phyloP scores from a whole-genome alignment of 2,888 invertebrate genomes.

The Caenorhabditis sp. region DNA sequence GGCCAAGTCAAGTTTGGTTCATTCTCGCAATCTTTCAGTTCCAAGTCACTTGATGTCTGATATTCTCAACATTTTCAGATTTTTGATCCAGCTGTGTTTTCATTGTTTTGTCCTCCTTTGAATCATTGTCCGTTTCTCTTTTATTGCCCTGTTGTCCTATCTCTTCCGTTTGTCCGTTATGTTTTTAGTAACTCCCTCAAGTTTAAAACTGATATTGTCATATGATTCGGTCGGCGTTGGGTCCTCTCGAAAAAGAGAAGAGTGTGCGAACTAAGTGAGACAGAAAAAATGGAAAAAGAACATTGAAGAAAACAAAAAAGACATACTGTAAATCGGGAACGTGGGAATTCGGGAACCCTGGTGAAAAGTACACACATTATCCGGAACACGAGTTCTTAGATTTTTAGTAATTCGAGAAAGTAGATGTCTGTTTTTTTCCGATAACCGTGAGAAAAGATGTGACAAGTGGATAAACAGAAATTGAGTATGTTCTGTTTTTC shows the following conservation, averaged over 20 bases:
- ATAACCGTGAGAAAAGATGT: slow-evolving; percentile 34
- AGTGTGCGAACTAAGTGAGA: slow-evolving; percentile 11
- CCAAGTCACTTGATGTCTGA: background rate
- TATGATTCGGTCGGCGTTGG: slow-evolving; percentile 48
- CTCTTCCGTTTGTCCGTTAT: slow-evolving; percentile 25
- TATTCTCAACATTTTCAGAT: background rate
- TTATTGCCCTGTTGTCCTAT: slow-evolving; percentile 48
- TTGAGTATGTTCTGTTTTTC: slow-evolving; percentile 30
- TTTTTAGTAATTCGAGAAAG: slow-evolving; percentile 22
- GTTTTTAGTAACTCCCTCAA: slow-evolving; percentile 54
- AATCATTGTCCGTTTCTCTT: slow-evolving; percentile 43
- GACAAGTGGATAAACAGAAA: slow-evolving; percentile 13
- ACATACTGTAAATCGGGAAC: slow-evolving; percentile 40
- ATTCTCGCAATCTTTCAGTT: background rate
- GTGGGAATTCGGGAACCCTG: slow-evolving; percentile 26
- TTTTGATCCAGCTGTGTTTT: slow-evolving; percentile 1
- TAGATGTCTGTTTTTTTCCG: slow-evolving; percentile 42
- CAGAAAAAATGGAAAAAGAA: background rate
- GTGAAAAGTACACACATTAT: slow-evolving; percentile 13
- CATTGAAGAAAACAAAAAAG: slow-evolving; percentile 16
- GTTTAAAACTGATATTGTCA: slow-evolving; percentile 62
- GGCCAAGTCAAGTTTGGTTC: background rate
- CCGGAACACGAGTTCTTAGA: slow-evolving; percentile 12
- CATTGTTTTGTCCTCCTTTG: background rate
- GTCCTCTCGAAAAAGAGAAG: slow-evolving; percentile 22